Conservation (phyloP, 2,888 invertebrate genomes). For the Adineta ricciae region DNA sequence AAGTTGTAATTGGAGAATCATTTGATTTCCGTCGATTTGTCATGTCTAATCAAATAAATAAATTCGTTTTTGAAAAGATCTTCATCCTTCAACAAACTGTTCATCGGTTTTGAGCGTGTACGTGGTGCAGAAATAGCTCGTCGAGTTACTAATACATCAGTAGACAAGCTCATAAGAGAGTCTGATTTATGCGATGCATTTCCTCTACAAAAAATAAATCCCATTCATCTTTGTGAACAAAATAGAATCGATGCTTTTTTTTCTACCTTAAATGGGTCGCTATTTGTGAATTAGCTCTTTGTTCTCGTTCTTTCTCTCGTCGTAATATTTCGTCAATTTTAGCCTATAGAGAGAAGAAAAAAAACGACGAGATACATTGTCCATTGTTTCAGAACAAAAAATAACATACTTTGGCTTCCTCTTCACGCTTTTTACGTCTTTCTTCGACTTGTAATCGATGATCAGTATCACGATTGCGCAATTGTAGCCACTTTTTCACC, state of each 20-base stretch:
- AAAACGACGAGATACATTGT: not conserved
- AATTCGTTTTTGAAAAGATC: not conserved
- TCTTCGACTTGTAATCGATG: constrained; percentile 12
- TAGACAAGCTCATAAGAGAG: not conserved
- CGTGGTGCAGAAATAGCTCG: constrained; percentile 12
- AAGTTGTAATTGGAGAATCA: not conserved
- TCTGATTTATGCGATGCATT: not conserved
- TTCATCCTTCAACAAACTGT: not conserved
- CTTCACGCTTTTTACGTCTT: constrained; percentile 19
- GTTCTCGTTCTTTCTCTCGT: not conserved
- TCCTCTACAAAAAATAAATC: not conserved
- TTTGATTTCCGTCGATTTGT: not conserved
- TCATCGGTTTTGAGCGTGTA: not conserved
- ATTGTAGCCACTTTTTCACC: not conserved
- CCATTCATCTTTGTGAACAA: not conserved
- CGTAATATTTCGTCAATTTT: not conserved
- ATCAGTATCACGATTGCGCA: constrained; percentile 8
- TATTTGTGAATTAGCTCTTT: not conserved
- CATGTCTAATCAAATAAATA: not conserved
- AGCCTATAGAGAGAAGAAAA: not conserved
- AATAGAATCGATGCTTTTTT: not conserved
- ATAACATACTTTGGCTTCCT: not conserved
- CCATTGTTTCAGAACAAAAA: not conserved
- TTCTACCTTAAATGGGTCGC: not conserved
- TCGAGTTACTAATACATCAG: not conserved